Base-by-base conservation (phyloP, 2,888 invertebrate genomes). In the Zeuzera pyrina region DNA sequence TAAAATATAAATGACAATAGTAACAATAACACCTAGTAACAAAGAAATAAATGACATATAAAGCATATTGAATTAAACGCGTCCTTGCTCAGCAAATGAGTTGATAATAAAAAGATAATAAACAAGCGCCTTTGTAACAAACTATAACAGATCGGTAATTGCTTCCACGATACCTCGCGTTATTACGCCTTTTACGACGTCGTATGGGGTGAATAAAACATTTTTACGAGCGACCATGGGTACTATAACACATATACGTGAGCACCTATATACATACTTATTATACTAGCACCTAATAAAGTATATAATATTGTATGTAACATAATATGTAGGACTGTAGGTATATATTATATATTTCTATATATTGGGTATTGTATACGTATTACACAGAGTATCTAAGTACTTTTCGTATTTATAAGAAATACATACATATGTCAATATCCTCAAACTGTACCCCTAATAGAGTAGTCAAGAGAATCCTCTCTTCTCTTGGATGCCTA, bases 111-210 rank as follows among this genome's bases (percentile, higher is more conserved):
- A 83, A 79, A 58, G 78, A 77, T 79, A 81, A 78, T 83, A 81
- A 83, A 81, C 72, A 74, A 70, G 74, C 74, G 74, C 77, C 76
- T 76, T 81, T 78, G 83, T 81, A 77, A 81, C 83, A 81, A 81
- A 81, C 83, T 83, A 81, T 83, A 81, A 81, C 81, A 81, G 83
- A 81, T 83, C 77, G 66, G 81, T 83, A 83, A 83, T 83, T 83
- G 83, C 78, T 78, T 78, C 74, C 72, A 74, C 81, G 78, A 79
- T 81, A 74, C 81, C 81, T 74, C 70, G 71, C 78, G 79, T 83
- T 81, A 83, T 83, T 81, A 83, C 83, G 74, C 71, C 78, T 79
- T 83, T 83, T 79, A 83, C 83, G 83, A 81, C 71, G 74, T 76
- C 78, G 81, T 79, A 81, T 79, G 79, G 81, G 81, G 79, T 72